Evolutionary conservation across 2,113 vertebrate species (phyloP).

Genomic region (Brienomyrus longianalis): DNA sequence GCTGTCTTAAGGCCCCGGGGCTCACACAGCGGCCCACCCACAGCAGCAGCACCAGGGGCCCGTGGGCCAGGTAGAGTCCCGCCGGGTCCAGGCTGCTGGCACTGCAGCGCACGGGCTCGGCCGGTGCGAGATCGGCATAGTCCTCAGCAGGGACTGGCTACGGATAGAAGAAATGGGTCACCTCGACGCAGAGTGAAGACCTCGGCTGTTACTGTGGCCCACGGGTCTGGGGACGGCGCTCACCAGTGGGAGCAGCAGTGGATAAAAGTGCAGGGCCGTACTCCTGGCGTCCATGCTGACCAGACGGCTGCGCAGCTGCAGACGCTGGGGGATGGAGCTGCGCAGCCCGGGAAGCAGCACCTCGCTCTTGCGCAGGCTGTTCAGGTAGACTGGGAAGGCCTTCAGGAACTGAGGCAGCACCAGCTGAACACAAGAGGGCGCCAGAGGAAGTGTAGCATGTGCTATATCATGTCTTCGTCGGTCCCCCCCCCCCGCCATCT

Average conservation of each 20-base stretch:
- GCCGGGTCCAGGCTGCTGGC: conserved; percentile 47
- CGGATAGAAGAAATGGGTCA: neutral
- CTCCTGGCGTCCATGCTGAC: conserved; percentile 53
- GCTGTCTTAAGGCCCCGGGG: conserved; percentile 40
- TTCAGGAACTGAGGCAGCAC: conserved; percentile 64
- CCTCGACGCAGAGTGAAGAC: neutral
- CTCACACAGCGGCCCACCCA: conserved; percentile 59
- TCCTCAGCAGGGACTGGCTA: conserved; percentile 30
- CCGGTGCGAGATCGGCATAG: neutral
- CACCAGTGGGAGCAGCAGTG: conserved; percentile 58
- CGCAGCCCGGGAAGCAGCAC: conserved; percentile 62
- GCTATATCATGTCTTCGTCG: neutral
- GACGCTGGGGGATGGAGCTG: conserved; percentile 58
- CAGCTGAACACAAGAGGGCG: conserved; percentile 41
- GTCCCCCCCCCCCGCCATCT: neutral
- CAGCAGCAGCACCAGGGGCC: conserved; percentile 55
- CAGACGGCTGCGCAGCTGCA: conserved; percentile 55
- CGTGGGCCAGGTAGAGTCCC: conserved; percentile 52
- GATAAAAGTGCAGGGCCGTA: conserved; percentile 60
- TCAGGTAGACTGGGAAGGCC: conserved; percentile 61
- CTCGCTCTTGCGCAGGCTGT: conserved; percentile 68
- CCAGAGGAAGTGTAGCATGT: neutral
- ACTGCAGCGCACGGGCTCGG: conserved; percentile 47
- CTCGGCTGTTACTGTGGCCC: neutral
- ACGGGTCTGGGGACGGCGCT: neutral